A percentile compares a stretch with the other conserved stretches of the same genome.
Evolutionary conservation across 2,113 vertebrate genomes (phyloP).

Genomic region (Rattus rattus): DNA sequence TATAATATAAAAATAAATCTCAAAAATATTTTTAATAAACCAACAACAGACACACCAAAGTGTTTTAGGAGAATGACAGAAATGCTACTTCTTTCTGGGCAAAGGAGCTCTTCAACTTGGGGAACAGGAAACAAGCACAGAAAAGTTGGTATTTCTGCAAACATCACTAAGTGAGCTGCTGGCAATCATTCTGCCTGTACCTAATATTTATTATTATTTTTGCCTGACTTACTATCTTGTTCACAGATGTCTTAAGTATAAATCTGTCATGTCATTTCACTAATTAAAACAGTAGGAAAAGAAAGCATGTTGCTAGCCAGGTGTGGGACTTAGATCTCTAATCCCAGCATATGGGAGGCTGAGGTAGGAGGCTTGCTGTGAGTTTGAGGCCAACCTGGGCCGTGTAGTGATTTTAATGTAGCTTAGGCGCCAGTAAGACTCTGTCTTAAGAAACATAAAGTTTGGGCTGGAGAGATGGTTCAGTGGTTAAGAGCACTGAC

Average conservation of each 20-base stretch:
- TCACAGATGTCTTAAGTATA: not conserved
- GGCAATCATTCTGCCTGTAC: not conserved
- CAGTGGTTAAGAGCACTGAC: no score
- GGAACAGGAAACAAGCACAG: not conserved
- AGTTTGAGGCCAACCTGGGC: not conserved
- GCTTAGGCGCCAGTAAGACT: not conserved
- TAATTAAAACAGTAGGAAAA: not conserved
- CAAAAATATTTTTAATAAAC: not conserved
- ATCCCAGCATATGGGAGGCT: not conserved
- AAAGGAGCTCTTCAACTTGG: not conserved
- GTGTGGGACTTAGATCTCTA: not conserved
- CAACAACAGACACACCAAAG: not conserved
- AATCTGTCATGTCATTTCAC: not conserved
- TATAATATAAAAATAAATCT: not conserved
- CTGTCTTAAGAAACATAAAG: not conserved
- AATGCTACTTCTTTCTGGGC: not conserved
- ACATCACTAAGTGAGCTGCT: not conserved
- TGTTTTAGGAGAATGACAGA: not conserved
- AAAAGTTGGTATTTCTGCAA: not conserved
- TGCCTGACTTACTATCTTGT: not conserved
- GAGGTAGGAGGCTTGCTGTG: not conserved
- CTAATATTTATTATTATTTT: not conserved
- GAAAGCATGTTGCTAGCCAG: not conserved
- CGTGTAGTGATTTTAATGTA: not conserved
- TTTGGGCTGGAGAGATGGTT: no score